A percentile compares a stretch with the other conserved stretches of the same genome.
Conservation (phyloP, 2,888 invertebrate species). For the Nemoura dubitans region DNA sequence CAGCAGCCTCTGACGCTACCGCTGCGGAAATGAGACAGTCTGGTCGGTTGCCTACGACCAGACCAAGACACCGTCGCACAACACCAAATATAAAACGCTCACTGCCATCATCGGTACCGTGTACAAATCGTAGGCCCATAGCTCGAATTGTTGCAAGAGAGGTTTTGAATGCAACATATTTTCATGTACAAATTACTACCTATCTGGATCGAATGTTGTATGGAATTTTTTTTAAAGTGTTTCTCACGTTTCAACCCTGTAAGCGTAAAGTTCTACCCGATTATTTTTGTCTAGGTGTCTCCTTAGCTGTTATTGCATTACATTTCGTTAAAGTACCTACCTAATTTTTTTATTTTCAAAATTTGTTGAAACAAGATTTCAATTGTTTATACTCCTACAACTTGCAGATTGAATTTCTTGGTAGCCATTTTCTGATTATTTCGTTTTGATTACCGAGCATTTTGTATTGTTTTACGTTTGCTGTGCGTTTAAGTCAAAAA, state of each 20-base stretch:
- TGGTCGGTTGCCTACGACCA: neutral
- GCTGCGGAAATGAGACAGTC: conserved; percentile 15
- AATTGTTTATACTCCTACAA: neutral
- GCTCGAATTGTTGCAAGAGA: neutral
- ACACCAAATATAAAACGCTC: conserved; percentile 9
- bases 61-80: neutral
- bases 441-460: conserved; percentile 19
- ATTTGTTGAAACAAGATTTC: conserved; percentile 41
- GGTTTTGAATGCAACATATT: neutral
- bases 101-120: neutral
- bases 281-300: neutral
- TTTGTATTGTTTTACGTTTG: conserved; percentile 8
- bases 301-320: neutral
- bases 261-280: neutral
- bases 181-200: neutral
- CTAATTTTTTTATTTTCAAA: neutral
- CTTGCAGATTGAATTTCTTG: neutral
- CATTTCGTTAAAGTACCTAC: neutral
- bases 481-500: neutral
- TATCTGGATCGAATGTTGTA: neutral
- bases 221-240: neutral
- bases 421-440: conserved; percentile 13
- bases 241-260: neutral
- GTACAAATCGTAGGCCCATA: neutral
- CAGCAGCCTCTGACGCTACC: conserved; percentile 35